Evolutionary conservation across 2,113 vertebrate genomes (phyloP).

Genomic region (Epinephelus cyanopodus): DNA sequence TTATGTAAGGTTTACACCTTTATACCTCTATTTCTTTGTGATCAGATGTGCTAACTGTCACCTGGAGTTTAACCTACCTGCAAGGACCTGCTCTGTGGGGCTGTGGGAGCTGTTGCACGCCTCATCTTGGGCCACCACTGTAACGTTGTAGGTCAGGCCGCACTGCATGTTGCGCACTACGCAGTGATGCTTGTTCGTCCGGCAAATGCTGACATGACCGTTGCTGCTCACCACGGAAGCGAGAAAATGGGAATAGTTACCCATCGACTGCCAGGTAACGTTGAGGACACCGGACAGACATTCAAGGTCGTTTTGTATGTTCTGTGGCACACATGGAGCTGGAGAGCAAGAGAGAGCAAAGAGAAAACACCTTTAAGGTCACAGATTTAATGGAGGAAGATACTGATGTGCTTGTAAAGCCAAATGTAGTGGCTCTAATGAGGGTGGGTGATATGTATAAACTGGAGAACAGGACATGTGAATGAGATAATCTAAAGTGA

Average conservation of each 20-base stretch:
- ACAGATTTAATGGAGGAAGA: not conserved
- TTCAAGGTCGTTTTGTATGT: conserved; percentile 64
- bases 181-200: conserved; percentile 50
- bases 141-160: conserved; percentile 71
- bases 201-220: conserved; percentile 44
- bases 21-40: too few species aligned
- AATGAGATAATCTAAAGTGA: not conserved
- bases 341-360: conserved; percentile 17
- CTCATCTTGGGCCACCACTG: conserved; percentile 71
- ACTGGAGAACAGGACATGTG: not conserved
- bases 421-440: not conserved
- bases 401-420: too few species aligned
- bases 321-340: conserved; percentile 83
- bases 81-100: conserved; percentile 45
- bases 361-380: not conserved
- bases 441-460: not conserved
- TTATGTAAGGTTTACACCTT: too few species aligned
- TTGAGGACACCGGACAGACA: conserved; percentile 79
- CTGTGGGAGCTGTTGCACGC: conserved; percentile 82
- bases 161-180: conserved; percentile 70
- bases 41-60: not conserved
- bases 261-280: conserved; percentile 79
- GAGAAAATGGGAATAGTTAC: conserved; percentile 61
- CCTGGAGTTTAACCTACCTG: conserved; percentile 64
- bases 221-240: conserved; percentile 57